Percentiles rank a stretch among this genome's conserved stretches.
Evolutionary conservation across 2,888 invertebrate species (phyloP).

Genomic region (Suillia variegata): DNA sequence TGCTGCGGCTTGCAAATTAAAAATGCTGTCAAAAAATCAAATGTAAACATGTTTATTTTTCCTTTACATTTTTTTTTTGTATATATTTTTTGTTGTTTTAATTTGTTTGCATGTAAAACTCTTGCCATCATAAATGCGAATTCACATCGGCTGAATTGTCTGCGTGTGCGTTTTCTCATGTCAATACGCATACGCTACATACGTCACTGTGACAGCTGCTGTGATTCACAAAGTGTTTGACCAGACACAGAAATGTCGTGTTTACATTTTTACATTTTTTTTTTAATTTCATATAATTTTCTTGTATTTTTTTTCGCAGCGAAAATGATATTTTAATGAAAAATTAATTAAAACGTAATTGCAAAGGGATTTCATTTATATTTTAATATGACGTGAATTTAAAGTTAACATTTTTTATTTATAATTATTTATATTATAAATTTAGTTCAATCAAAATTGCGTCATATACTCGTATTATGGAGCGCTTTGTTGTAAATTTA

Average conservation of each 20-base stretch:
- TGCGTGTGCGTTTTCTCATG: constrained; percentile 23
- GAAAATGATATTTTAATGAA: constrained; percentile 29
- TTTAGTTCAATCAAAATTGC: too few relatives aligned
- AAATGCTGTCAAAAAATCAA: constrained; percentile 13
- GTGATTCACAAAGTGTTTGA: constrained; percentile 44
- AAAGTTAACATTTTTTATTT: too few relatives aligned
- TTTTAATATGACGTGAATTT: too few relatives aligned
- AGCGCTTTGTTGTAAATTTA: too few relatives aligned
- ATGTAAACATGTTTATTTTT: background rate
- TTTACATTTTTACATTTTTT: too few relatives aligned
- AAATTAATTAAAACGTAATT: constrained; percentile 50
- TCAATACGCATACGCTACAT: constrained; percentile 25
- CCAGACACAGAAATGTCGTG: constrained; percentile 33
- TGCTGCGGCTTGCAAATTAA: background rate
- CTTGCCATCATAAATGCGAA: too few relatives aligned
- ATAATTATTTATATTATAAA: too few relatives aligned
- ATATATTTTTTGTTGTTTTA: background rate
- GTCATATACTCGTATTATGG: too few relatives aligned
- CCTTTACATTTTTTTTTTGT: background rate
- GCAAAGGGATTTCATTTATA: too few relatives aligned
- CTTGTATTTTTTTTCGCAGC: background rate
- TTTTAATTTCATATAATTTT: too few relatives aligned
- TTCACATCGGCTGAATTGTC: too few relatives aligned
- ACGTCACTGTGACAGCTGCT: constrained; percentile 35
- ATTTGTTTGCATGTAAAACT: too few relatives aligned